Conservation (phyloP, 1,140 invertebrate species). For the Zelostemma sp. region DNA sequence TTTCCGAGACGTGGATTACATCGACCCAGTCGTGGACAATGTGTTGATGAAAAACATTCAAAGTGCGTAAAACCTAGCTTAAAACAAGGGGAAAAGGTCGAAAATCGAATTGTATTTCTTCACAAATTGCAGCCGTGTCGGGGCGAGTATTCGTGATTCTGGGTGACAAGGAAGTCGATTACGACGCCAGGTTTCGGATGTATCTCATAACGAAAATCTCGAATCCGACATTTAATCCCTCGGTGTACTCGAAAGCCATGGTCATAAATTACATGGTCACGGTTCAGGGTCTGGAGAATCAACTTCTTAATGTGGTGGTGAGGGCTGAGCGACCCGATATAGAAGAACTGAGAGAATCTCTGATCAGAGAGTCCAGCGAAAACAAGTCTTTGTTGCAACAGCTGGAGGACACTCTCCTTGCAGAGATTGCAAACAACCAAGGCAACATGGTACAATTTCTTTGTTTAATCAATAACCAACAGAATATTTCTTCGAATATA, state of each 20-base stretch:
- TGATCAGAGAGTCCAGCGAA: constrained; percentile 87
- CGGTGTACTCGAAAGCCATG: constrained; percentile 86
- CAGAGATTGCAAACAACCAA: constrained; percentile 84
- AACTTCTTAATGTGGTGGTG: constrained; percentile 88
- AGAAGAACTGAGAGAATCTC: constrained; percentile 85
- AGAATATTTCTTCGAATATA: too few relatives aligned
- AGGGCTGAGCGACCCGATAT: constrained; percentile 85
- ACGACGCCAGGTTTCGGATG: constrained; percentile 86
- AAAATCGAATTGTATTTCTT: too few relatives aligned
- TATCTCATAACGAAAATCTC: constrained; percentile 90
- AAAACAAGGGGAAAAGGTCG: too few relatives aligned
- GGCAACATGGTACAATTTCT: too few relatives aligned
- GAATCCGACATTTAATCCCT: constrained; percentile 87
- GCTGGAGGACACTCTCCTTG: constrained; percentile 85
- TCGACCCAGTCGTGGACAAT: constrained; percentile 91
- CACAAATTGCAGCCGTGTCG: constrained; percentile 73
- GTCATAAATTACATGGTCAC: constrained; percentile 95
- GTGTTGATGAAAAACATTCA: constrained; percentile 90
- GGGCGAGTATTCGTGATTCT: constrained; percentile 85
- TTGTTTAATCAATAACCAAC: too few relatives aligned
- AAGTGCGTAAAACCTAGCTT: constrained; percentile 65
- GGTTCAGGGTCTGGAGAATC: constrained; percentile 86
- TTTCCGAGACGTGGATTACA: constrained; percentile 92
- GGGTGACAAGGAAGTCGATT: constrained; percentile 91
- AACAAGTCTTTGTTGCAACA: constrained; percentile 74